Conservation (phyloP, 2,888 invertebrate species). For the Celastrina argiolus region DNA sequence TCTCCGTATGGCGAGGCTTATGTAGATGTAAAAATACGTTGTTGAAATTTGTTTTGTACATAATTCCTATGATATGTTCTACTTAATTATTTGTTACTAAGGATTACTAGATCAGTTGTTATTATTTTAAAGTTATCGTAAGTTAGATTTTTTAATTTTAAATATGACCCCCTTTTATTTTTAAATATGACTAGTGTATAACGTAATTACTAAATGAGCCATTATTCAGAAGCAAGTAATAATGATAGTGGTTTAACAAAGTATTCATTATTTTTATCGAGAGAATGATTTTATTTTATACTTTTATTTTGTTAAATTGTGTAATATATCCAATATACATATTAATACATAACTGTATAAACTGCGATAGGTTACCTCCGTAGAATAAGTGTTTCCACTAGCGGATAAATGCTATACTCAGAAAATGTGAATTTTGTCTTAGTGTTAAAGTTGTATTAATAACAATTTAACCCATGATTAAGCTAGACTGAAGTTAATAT, state of each 20-base stretch:
- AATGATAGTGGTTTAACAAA: not conserved
- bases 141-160: not conserved
- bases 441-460: slow-evolving; percentile 50
- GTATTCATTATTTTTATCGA: slow-evolving; percentile 24
- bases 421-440: slow-evolving; percentile 60
- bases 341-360: slow-evolving; percentile 56
- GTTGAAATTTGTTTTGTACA: slow-evolving; percentile 68
- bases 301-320: slow-evolving; percentile 37
- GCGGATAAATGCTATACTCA: slow-evolving; percentile 68
- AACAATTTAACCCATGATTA: slow-evolving; percentile 43
- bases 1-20: slow-evolving; percentile 39
- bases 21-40: slow-evolving; percentile 41
- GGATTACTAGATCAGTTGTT: slow-evolving; percentile 40
- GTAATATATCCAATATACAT: slow-evolving; percentile 61
- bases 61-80: slow-evolving; percentile 49
- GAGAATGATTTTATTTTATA: slow-evolving; percentile 23
- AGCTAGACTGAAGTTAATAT: slow-evolving; percentile 56
- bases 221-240: not conserved
- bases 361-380: slow-evolving; percentile 57
- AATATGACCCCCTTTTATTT: not conserved
- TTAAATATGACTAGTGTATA: not conserved
- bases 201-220: not conserved
- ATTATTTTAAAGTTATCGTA: slow-evolving; percentile 40
- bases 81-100: slow-evolving; percentile 6
- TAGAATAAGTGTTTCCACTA: slow-evolving; percentile 65